phyloP scores from a whole-genome alignment of 2,797 vertebrate genomes.

The Trematomus bernacchii region DNA sequence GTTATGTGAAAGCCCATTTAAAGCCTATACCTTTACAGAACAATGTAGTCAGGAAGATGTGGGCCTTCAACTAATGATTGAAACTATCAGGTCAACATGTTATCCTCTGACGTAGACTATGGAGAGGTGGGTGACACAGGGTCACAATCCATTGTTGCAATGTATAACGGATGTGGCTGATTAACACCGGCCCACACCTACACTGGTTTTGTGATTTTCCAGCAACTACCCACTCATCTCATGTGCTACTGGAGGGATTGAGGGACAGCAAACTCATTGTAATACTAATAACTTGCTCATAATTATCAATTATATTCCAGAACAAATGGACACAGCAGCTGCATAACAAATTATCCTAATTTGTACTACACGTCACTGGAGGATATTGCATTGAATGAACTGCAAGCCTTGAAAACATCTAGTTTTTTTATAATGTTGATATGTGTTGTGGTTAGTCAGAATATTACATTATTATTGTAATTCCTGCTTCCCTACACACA shows the following conservation, averaged over 20 bases:
- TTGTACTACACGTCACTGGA: not conserved
- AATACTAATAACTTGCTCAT: slow-evolving; percentile 23
- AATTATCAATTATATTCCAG: slow-evolving; percentile 43
- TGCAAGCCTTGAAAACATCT: slow-evolving; percentile 3
- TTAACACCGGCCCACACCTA: slow-evolving; percentile 71
- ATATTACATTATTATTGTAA: slow-evolving; percentile 7
- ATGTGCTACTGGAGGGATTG: slow-evolving; percentile 33
- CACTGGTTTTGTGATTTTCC: slow-evolving; percentile 48
- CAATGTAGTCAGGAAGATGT: slow-evolving; percentile 63
- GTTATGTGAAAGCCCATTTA: slow-evolving; percentile 35
- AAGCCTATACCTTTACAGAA: slow-evolving; percentile 42
- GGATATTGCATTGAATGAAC: slow-evolving; percentile 1
- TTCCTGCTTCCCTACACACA: not conserved
- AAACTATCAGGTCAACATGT: slow-evolving; percentile 69
- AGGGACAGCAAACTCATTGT: slow-evolving; percentile 24
- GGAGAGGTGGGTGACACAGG: slow-evolving; percentile 57
- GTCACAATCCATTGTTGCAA: slow-evolving; percentile 75
- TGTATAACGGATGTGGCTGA: slow-evolving; percentile 69
- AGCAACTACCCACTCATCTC: slow-evolving; percentile 61
- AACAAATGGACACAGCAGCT: slow-evolving; percentile 27
- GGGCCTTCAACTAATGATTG: slow-evolving; percentile 46
- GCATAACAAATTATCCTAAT: slow-evolving; percentile 10
- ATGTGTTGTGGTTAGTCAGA: slow-evolving; percentile 1
- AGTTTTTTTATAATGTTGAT: not conserved
- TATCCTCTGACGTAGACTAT: slow-evolving; percentile 75